Percentiles rank a stretch among this genome's conserved stretches.
These are phyloP conservation scores for Calliscelio sp. DNA, from an alignment of 2,888 invertebrate species.

Conservation along the genomic window DNA sequence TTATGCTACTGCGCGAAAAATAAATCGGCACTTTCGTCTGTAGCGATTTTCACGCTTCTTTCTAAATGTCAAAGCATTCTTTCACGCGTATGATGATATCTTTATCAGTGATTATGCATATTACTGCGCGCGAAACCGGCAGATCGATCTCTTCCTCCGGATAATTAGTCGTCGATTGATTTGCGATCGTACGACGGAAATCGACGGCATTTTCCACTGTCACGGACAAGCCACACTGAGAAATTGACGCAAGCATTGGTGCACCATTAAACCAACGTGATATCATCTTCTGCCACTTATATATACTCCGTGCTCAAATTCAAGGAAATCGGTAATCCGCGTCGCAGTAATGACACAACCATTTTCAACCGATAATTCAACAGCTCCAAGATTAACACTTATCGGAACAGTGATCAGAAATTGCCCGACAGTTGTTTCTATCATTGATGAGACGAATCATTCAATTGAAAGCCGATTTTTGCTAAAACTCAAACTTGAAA, in stretches of 20 bases:
- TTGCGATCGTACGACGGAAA: constrained; percentile 38
- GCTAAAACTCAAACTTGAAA: no score
- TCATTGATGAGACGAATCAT: no score
- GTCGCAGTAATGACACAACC: constrained; percentile 7
- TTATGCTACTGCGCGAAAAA: constrained; percentile 27
- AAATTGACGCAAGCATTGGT: constrained; percentile 39
- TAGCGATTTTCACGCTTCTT: constrained; percentile 23
- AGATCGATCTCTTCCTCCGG: constrained; percentile 14
- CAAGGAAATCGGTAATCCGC: constrained; percentile 41
- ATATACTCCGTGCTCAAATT: constrained; percentile 23
- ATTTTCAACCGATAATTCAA: constrained; percentile 15
- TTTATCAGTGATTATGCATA: constrained; percentile 23
- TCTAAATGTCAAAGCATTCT: constrained; percentile 31
- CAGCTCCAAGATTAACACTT: not conserved
- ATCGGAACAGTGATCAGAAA: constrained; percentile 7
- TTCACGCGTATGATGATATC: constrained; percentile 40
- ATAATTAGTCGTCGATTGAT: constrained; percentile 29
- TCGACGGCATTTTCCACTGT: constrained; percentile 61
- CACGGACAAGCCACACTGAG: constrained; percentile 29
- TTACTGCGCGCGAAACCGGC: not conserved
- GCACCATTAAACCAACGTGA: constrained; percentile 34
- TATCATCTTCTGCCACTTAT: constrained; percentile 30
- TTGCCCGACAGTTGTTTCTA: not conserved
- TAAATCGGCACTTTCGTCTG: not conserved
- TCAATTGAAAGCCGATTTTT: no score